These are phyloP conservation scores for Pluvialis apricaria DNA, from an alignment of 2,113 vertebrate genomes.

Conservation along the genomic window DNA sequence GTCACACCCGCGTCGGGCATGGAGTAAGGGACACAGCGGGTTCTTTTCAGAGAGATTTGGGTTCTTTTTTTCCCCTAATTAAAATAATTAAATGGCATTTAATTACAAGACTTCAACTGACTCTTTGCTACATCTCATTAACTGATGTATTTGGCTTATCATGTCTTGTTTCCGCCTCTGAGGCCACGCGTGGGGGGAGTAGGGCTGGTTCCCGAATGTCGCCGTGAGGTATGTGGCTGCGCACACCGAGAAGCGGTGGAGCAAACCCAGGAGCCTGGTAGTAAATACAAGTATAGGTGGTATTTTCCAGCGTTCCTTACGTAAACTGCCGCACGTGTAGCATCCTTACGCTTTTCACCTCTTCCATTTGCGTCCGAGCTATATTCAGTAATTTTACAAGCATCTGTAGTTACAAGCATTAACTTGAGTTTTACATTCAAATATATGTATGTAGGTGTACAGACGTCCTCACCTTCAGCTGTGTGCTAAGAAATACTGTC, in stretches of 20 bases:
- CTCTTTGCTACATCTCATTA: slow-evolving; percentile 16
- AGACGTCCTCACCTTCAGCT: neutral
- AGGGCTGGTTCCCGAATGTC: neutral
- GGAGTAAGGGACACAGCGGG: neutral
- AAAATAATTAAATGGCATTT: slow-evolving; percentile 55
- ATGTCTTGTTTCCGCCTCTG: neutral
- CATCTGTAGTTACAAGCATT: neutral
- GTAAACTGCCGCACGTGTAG: accelerated
- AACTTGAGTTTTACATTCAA: neutral
- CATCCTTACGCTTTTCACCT: accelerated
- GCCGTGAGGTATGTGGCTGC: neutral
- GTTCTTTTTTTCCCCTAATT: slow-evolving; percentile 25
- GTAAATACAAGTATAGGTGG: neutral
- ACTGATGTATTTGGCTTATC: slow-evolving; percentile 27
- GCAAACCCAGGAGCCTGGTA: neutral
- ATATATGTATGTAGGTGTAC: neutral
- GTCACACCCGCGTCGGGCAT: neutral
- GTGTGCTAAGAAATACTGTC: neutral
- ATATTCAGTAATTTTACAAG: accelerated
- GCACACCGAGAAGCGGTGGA: neutral
- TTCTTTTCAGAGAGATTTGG: neutral
- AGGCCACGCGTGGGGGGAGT: neutral
- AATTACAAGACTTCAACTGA: slow-evolving; percentile 21
- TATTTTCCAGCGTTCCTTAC: neutral
- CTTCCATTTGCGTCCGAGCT: neutral